These are phyloP conservation scores for Phylloscopus trochiloides DNA, from an alignment of 2,113 vertebrate genomes.

Conservation along the genomic window DNA sequence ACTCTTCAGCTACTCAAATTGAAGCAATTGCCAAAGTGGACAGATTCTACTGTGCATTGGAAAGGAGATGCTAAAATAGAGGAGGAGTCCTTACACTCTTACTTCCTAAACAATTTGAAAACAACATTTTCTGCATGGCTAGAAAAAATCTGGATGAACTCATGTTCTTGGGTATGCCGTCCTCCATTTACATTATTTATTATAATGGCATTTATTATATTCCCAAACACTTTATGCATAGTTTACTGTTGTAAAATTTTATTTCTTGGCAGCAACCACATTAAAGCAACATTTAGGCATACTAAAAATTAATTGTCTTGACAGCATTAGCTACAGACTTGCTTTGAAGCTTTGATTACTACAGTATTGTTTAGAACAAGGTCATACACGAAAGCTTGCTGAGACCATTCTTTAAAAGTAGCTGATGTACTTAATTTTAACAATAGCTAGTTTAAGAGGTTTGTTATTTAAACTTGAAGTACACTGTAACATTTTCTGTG, in stretches of 20 bases:
- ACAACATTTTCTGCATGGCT: not conserved
- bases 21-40: not conserved
- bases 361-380: not conserved
- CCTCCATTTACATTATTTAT: not conserved
- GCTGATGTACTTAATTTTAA: not conserved
- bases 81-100: not conserved
- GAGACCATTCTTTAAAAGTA: not conserved
- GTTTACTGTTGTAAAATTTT: not conserved
- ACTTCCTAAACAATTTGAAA: not conserved
- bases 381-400: not conserved
- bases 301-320: not conserved
- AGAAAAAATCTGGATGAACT: not conserved
- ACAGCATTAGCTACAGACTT: not conserved
- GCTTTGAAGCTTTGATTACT: not conserved
- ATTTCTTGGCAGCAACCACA: not conserved
- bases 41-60: not conserved
- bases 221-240: not conserved
- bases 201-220: not conserved
- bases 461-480: not conserved
- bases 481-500: not conserved
- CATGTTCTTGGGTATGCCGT: not conserved
- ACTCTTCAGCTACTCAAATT: not conserved
- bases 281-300: not conserved
- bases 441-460: not conserved
- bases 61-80: not conserved